Evolutionary conservation across 2,113 vertebrate species (phyloP).

Genomic region (Lanius ludovicianus): DNA sequence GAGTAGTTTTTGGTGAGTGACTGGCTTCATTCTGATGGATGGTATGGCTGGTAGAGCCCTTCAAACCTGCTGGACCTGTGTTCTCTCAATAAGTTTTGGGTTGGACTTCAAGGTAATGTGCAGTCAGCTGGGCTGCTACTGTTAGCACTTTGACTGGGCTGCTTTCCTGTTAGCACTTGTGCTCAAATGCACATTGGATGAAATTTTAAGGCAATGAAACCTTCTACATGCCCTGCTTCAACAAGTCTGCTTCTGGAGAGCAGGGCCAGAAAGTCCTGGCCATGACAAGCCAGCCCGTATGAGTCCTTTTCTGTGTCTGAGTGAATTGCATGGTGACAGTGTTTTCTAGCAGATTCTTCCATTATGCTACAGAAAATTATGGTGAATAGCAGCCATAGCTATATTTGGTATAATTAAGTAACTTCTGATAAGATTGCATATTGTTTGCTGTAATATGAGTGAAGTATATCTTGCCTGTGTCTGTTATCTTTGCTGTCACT

Average conservation of each 20-base stretch:
- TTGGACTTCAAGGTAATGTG: not conserved
- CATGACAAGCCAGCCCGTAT: fast-evolving
- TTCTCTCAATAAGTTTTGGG: not conserved
- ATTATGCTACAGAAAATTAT: fast-evolving
- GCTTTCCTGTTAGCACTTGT: not conserved
- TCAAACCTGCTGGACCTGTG: not conserved
- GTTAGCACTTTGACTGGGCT: not conserved
- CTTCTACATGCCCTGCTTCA: not conserved
- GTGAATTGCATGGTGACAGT: not conserved
- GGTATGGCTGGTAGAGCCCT: not conserved
- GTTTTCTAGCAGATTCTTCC: not conserved
- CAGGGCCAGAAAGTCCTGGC: not conserved
- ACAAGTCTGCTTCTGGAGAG: not conserved
- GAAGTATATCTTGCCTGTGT: not conserved
- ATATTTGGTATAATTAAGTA: not conserved
- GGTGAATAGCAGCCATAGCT: not conserved
- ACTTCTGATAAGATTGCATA: not conserved
- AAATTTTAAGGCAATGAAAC: not conserved
- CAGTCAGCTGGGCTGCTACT: not conserved
- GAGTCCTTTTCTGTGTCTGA: not conserved
- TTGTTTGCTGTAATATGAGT: not conserved
- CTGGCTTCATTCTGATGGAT: not conserved
- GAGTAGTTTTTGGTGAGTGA: not conserved
- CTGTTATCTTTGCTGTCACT: not conserved
- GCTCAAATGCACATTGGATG: not conserved